Evolutionary conservation across 2,797 vertebrate species (phyloP).

Genomic region (Cirrhinus mrigala): DNA sequence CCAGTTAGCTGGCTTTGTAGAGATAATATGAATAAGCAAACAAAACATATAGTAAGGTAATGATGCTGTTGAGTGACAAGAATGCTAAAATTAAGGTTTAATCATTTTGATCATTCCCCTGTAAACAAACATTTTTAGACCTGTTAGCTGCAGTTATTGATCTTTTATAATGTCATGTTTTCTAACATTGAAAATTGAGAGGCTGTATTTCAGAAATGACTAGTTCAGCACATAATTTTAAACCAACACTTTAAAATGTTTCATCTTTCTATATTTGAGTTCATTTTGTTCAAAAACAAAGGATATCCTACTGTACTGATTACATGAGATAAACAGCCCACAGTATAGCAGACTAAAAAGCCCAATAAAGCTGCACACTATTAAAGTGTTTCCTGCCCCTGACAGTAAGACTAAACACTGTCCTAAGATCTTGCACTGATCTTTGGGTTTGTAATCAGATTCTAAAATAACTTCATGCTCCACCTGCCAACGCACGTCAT

Average conservation of each 20-base stretch:
- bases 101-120: not conserved
- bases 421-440: slow-evolving; percentile 1
- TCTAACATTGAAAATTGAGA: not conserved
- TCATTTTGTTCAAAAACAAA: slow-evolving; percentile 60
- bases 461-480: not conserved
- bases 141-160: not conserved
- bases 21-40: slow-evolving; percentile 15
- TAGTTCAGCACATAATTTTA: not conserved
- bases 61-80: not conserved
- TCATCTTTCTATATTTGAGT: not conserved
- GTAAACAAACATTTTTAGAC: not conserved
- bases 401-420: slow-evolving; percentile 2
- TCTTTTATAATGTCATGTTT: not conserved
- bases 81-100: slow-evolving; percentile 6
- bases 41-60: slow-evolving; percentile 9
- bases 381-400: slow-evolving; percentile 71
- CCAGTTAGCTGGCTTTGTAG: not conserved
- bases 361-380: slow-evolving; percentile 72
- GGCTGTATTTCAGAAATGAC: not conserved
- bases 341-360: slow-evolving; percentile 70
- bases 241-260: not conserved
- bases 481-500: not conserved
- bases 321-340: slow-evolving; percentile 69
- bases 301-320: slow-evolving; percentile 72
- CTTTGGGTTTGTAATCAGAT: not conserved